Conservation (phyloP, 2,888 invertebrate species). For the Sinopyrophorus schimmeli region DNA sequence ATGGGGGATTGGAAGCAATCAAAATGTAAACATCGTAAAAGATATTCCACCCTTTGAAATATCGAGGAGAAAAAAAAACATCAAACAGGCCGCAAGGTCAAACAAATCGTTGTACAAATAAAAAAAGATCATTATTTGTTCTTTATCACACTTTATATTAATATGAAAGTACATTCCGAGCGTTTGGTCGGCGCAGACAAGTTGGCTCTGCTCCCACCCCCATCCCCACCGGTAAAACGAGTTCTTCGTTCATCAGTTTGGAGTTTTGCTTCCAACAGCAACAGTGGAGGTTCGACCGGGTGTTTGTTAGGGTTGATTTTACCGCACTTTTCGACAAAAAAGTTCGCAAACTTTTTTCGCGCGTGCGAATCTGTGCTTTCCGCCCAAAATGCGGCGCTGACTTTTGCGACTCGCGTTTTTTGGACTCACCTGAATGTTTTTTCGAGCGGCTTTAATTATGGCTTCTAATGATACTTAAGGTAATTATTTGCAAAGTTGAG, state of each 20-base stretch:
- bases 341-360: slow-evolving; percentile 24
- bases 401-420: slow-evolving; percentile 2
- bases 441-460: slow-evolving; percentile 5
- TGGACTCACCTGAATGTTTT: slow-evolving; percentile 1
- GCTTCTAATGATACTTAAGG: slow-evolving; percentile 29
- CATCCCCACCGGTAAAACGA: slow-evolving; percentile 35
- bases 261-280: slow-evolving; percentile 24
- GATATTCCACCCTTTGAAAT: too few species aligned
- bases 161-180: slow-evolving; percentile 32
- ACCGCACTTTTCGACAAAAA: not conserved
- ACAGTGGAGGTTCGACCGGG: slow-evolving; percentile 36
- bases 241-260: slow-evolving; percentile 31
- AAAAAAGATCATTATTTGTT: slow-evolving; percentile 28
- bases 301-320: slow-evolving; percentile 25
- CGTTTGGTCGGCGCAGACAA: slow-evolving; percentile 36
- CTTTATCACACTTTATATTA: slow-evolving; percentile 19
- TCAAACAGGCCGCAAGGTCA: slow-evolving; percentile 28
- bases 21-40: too few species aligned
- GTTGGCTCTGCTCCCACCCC: slow-evolving; percentile 39
- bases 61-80: slow-evolving; percentile 11
- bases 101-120: slow-evolving; percentile 24
- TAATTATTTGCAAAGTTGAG: slow-evolving; percentile 8
- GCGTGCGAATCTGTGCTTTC: too few species aligned
- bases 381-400: too few species aligned
- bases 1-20: too few species aligned